A percentile compares a stretch with the other conserved stretches of the same genome.
phyloP scores from a whole-genome alignment of 2,888 invertebrate genomes.

The Scaptomyza parva region DNA sequence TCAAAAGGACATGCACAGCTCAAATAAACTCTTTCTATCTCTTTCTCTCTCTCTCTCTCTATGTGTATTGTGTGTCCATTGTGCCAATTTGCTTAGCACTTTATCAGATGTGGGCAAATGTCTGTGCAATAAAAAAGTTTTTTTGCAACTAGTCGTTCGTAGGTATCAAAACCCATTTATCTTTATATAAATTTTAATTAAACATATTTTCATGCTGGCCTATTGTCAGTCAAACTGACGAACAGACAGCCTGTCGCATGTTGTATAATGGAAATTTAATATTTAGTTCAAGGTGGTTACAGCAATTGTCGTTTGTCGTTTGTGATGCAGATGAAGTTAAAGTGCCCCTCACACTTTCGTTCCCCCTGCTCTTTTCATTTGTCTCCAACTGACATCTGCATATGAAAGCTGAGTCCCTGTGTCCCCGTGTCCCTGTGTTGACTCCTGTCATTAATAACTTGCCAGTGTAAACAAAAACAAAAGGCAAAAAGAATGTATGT shows the following conservation, averaged over 20 bases:
- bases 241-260: slow-evolving; percentile 9
- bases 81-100: slow-evolving; percentile 67
- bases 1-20: slow-evolving; percentile 5
- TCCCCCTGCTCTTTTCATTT: slow-evolving; percentile 8
- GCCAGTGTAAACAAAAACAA: slow-evolving; percentile 40
- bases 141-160: slow-evolving; percentile 53
- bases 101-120: slow-evolving; percentile 53
- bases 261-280: slow-evolving; percentile 45
- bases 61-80: slow-evolving; percentile 54
- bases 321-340: slow-evolving; percentile 65
- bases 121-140: slow-evolving; percentile 73
- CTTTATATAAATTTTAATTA: slow-evolving; percentile 78
- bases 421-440: slow-evolving; percentile 50
- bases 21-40: slow-evolving; percentile 11
- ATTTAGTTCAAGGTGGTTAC: slow-evolving; percentile 51
- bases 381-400: slow-evolving; percentile 51
- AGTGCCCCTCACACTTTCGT: background rate
- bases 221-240: slow-evolving; percentile 54
- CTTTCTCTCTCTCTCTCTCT: no score
- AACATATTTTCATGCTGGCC: slow-evolving; percentile 74
- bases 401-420: slow-evolving; percentile 55
- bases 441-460: slow-evolving; percentile 73
- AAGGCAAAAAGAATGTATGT: slow-evolving; percentile 3
- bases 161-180: slow-evolving; percentile 77
- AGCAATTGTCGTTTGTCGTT: slow-evolving; percentile 47